Conservation (phyloP, 2,888 invertebrate species). For the Metellina segmentata region DNA sequence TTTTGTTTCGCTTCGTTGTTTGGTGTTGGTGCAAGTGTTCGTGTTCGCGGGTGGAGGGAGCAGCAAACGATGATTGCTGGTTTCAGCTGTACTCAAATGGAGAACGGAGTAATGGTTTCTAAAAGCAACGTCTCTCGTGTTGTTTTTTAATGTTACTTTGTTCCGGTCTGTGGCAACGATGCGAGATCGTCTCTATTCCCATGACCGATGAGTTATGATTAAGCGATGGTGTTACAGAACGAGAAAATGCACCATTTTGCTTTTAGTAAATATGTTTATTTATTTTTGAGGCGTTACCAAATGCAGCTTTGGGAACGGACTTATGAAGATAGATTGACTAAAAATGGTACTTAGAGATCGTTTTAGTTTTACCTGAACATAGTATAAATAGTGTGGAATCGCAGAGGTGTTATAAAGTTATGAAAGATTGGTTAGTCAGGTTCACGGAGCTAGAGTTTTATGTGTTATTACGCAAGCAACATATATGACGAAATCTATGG, state of each 20-base stretch:
- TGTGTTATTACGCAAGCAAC: too few relatives aligned
- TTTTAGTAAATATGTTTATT: not conserved
- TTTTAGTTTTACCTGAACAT: too few relatives aligned
- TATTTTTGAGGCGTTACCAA: not conserved
- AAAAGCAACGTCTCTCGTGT: slow-evolving; percentile 14
- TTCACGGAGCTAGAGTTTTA: too few relatives aligned
- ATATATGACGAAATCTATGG: too few relatives aligned
- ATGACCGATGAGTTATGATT: slow-evolving; percentile 38
- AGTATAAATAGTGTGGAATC: too few relatives aligned
- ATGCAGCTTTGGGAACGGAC: not conserved
- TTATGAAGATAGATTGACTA: not conserved
- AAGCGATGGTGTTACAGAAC: slow-evolving; percentile 9
- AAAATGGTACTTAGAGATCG: not conserved
- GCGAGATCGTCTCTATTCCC: not conserved
- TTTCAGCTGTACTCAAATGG: slow-evolving; percentile 34
- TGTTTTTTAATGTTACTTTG: not conserved
- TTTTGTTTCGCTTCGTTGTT: not conserved
- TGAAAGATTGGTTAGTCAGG: too few relatives aligned
- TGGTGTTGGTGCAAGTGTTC: not conserved
- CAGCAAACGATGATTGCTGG: slow-evolving; percentile 44
- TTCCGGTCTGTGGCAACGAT: slow-evolving; percentile 22
- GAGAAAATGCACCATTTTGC: not conserved
- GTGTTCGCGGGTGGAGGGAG: not conserved
- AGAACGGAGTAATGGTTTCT: slow-evolving; percentile 26
- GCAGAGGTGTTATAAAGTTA: too few relatives aligned